A percentile compares a stretch with the other conserved stretches of the same genome.
phyloP scores from a whole-genome alignment of 2,888 invertebrate species.

The Cepaea hortensis region DNA sequence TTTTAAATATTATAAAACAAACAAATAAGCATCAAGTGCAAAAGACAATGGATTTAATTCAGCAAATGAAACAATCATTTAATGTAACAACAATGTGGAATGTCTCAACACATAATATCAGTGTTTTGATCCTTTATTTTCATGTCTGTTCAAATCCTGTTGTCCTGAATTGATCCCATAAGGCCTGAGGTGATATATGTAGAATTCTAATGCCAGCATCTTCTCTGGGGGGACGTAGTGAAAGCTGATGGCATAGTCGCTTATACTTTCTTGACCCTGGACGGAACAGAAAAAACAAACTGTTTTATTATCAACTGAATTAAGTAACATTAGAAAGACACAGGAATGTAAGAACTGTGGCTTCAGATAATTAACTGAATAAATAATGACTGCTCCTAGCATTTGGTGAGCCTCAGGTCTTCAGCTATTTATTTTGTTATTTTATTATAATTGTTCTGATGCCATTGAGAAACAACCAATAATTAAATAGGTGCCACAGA shows the following conservation, averaged over 20 bases:
- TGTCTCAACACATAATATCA: not conserved
- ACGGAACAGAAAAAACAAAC: not conserved
- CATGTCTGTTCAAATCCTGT: conserved; percentile 59
- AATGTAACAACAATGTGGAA: not conserved
- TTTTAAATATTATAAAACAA: too few species aligned
- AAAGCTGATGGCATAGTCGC: conserved; percentile 73
- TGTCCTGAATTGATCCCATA: conserved; percentile 62
- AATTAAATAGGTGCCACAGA: too few species aligned
- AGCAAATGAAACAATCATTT: not conserved
- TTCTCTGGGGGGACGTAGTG: conserved; percentile 68
- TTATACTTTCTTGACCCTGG: conserved; percentile 70
- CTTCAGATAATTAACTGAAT: too few species aligned
- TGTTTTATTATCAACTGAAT: not conserved
- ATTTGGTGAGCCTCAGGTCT: too few species aligned
- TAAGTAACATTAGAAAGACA: too few species aligned
- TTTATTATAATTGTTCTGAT: too few species aligned
- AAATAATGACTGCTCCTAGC: too few species aligned
- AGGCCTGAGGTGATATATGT: conserved; percentile 66
- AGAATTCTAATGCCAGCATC: conserved; percentile 67
- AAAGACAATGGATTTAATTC: too few species aligned
- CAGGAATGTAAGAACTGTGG: too few species aligned
- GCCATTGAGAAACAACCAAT: too few species aligned
- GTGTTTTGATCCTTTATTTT: not conserved
- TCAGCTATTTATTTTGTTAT: too few species aligned
- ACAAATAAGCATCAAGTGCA: too few species aligned